Evolutionary conservation across 2,113 vertebrate species (phyloP).

Genomic region (Gobio gobio): DNA sequence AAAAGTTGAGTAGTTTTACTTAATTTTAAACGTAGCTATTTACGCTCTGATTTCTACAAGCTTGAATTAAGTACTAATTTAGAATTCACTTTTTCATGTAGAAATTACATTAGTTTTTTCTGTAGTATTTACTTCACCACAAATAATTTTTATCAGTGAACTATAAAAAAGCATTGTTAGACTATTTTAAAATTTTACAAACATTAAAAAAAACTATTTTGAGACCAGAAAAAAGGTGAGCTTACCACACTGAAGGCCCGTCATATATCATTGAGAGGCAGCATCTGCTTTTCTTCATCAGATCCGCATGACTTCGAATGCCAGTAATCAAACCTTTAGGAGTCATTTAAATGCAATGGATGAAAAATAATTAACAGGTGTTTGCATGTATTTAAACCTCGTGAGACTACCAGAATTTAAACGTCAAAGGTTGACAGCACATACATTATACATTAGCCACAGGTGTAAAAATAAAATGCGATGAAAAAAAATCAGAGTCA

Average conservation of each 20-base stretch:
- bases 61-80: too few relatives aligned
- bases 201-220: background rate
- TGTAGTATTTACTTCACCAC: too few relatives aligned
- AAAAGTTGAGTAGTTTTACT: too few relatives aligned
- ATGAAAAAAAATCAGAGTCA: background rate
- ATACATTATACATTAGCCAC: constrained; percentile 32
- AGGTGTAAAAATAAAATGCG: constrained; percentile 15
- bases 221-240: background rate
- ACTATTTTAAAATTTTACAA: too few relatives aligned
- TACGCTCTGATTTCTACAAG: too few relatives aligned
- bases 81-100: too few relatives aligned
- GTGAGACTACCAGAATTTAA: constrained; percentile 22
- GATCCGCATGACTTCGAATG: background rate
- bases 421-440: constrained; percentile 17
- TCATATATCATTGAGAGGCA: background rate
- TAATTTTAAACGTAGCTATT: too few relatives aligned
- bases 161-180: too few relatives aligned
- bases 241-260: background rate
- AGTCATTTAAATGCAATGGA: constrained; percentile 26
- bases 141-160: too few relatives aligned
- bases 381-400: constrained; percentile 36
- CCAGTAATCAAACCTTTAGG: constrained; percentile 20
- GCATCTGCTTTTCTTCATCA: constrained; percentile 18
- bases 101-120: too few relatives aligned
- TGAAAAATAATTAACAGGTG: constrained; percentile 40